phyloP scores from a whole-genome alignment of 2,888 invertebrate species.

The Diachrysia chrysitis region DNA sequence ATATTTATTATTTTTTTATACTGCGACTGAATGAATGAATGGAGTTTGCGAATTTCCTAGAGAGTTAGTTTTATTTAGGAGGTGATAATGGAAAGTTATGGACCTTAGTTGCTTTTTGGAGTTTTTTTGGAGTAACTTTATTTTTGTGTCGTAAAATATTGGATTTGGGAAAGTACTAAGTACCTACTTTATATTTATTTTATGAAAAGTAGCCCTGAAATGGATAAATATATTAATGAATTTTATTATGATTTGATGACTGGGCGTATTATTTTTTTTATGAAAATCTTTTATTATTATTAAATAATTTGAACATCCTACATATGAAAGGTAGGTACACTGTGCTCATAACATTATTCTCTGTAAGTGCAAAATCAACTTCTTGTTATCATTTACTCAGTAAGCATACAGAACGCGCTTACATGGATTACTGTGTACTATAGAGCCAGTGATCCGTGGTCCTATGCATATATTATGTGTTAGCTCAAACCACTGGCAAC shows the following conservation, averaged over 20 bases:
- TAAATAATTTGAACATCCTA: too few species aligned
- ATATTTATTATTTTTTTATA: constrained; percentile 53
- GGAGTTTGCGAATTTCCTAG: constrained; percentile 14
- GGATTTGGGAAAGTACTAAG: too few species aligned
- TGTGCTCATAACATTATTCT: neutral
- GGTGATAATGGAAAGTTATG: neutral
- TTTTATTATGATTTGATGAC: too few species aligned
- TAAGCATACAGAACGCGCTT: neutral
- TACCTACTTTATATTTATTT: too few species aligned
- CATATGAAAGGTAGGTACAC: too few species aligned
- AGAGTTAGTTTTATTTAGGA: neutral
- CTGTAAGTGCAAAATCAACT: neutral
- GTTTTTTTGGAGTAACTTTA: neutral
- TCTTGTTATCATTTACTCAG: constrained; percentile 3
- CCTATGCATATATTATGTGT: constrained; percentile 5
- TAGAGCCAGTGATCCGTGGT: constrained; percentile 3
- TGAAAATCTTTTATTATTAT: too few species aligned
- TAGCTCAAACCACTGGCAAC: neutral
- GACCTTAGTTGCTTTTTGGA: neutral
- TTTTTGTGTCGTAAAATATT: neutral
- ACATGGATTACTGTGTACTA: neutral
- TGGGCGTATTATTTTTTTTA: too few species aligned
- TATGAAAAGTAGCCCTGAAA: too few species aligned
- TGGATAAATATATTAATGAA: too few species aligned
- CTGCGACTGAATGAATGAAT: constrained; percentile 28